Percentiles rank a stretch among this genome's conserved stretches.
Evolutionary conservation across 2,113 vertebrate genomes (phyloP).

Genomic region (Larimichthys crocea): DNA sequence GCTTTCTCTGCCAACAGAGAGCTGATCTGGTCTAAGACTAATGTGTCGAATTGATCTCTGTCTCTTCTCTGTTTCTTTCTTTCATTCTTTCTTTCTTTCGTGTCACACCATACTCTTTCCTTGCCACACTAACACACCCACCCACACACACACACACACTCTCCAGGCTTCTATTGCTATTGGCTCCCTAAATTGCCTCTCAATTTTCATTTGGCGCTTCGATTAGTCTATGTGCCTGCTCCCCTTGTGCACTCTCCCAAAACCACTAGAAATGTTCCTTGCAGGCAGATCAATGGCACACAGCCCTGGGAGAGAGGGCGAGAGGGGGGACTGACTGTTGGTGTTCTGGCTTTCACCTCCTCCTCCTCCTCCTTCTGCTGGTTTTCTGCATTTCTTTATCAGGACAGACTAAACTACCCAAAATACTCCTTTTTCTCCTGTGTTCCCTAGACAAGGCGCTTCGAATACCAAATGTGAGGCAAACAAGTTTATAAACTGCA

Average conservation of each 20-base stretch:
- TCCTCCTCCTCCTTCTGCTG: conserved; percentile 17
- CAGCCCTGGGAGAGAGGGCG: conserved; percentile 18
- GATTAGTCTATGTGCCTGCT: conserved; percentile 59
- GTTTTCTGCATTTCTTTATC: conserved; percentile 45
- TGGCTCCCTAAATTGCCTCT: conserved; percentile 75
- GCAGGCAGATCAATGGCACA: conserved; percentile 66
- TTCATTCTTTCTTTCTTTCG: background rate
- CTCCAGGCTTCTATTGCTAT: conserved; percentile 31
- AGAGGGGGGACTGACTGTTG: conserved; percentile 23
- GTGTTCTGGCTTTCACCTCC: conserved; percentile 28
- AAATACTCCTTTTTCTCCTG: background rate
- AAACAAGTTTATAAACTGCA: background rate
- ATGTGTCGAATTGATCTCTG: conserved; percentile 55
- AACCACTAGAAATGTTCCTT: conserved; percentile 37
- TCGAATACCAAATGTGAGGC: background rate
- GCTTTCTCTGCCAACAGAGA: conserved; percentile 29
- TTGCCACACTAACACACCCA: conserved; percentile 17
- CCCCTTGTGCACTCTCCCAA: conserved; percentile 35
- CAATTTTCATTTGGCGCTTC: conserved; percentile 75
- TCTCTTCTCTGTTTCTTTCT: conserved; percentile 23
- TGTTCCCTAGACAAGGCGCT: background rate
- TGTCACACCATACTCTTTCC: conserved; percentile 15
- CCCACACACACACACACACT: conserved; percentile 10
- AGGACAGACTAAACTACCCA: background rate
- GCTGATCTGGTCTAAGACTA: conserved; percentile 39